phyloP scores from a whole-genome alignment of 2,888 invertebrate species.

The Dicyrtoma fusca region DNA sequence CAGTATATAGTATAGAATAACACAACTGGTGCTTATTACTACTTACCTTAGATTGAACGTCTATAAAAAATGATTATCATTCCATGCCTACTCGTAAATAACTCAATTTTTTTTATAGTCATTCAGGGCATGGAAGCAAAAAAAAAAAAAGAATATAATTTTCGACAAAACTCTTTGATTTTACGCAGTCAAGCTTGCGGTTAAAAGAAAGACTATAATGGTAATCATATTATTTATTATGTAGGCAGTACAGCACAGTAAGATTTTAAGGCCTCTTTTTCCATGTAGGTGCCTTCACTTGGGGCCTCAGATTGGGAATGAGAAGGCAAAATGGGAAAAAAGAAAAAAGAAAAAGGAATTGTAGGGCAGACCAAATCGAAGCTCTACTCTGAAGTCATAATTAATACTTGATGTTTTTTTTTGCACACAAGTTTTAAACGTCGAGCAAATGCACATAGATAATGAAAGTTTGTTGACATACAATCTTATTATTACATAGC shows the following conservation, averaged over 20 bases:
- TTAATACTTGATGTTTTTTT: not conserved
- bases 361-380: not conserved
- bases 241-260: not conserved
- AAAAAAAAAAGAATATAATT: not conserved
- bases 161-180: conserved; percentile 3
- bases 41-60: conserved; percentile 10
- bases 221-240: not conserved
- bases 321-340: no score
- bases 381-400: no score
- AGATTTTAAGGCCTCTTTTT: no score
- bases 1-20: no score
- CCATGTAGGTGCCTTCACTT: no score
- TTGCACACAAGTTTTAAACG: not conserved
- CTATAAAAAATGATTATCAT: conserved; percentile 8
- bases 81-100: conserved; percentile 13
- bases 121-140: conserved; percentile 5
- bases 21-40: no score
- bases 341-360: conserved; percentile 11
- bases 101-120: conserved; percentile 21
- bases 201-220: not conserved
- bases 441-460: not conserved
- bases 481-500: not conserved
- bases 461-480: conserved; percentile 31
- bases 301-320: no score
- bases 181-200: conserved; percentile 6